Percentiles rank a stretch among this genome's conserved stretches.
These are phyloP conservation scores for Nannoperca obscura DNA, from an alignment of 2,797 vertebrate species.

Conservation along the genomic window DNA sequence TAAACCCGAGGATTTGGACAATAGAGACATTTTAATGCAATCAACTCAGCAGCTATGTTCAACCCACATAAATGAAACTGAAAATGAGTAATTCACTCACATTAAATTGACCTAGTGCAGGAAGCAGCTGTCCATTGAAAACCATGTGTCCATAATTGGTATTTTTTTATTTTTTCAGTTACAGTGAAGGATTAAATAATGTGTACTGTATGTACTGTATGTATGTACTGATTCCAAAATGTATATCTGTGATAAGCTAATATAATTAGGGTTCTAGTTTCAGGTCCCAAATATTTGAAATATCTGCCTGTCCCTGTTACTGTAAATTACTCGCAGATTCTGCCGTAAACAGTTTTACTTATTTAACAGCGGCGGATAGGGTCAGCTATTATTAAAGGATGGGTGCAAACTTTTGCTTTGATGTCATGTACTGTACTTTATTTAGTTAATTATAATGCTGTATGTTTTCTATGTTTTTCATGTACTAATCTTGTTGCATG, in stretches of 20 bases:
- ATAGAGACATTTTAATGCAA: neutral
- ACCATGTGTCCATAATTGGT: neutral
- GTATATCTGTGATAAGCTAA: neutral
- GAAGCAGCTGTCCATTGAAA: neutral
- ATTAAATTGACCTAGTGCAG: neutral
- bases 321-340: neutral
- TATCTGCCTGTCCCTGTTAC: neutral
- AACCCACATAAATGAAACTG: conserved; percentile 7
- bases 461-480: too few relatives aligned
- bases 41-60: neutral
- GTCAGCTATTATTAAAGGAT: too few relatives aligned
- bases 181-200: neutral
- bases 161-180: neutral
- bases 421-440: too few relatives aligned
- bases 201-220: neutral
- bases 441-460: too few relatives aligned
- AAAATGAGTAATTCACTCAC: neutral
- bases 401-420: too few relatives aligned
- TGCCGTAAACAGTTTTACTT: neutral
- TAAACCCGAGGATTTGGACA: neutral
- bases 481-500: too few relatives aligned
- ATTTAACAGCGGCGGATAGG: too few relatives aligned
- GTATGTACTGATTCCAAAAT: neutral
- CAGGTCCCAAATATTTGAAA: neutral
- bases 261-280: neutral